These are phyloP conservation scores for Lamproptera curius DNA, from an alignment of 2,888 invertebrate species.

Conservation along the genomic window DNA sequence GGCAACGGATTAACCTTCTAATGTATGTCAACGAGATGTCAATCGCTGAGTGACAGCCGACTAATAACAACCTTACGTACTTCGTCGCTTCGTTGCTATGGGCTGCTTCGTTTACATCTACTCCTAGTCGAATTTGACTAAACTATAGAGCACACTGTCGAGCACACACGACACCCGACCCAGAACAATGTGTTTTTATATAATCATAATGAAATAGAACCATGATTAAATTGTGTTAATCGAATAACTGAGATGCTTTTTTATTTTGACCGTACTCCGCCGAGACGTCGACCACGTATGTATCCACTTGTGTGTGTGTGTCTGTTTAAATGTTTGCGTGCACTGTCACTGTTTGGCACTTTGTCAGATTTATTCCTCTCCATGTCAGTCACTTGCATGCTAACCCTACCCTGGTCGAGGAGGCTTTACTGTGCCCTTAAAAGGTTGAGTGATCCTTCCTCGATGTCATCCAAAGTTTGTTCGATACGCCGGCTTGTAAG, in stretches of 20 bases:
- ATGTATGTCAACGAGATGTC: no score
- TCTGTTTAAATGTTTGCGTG: constrained; percentile 75
- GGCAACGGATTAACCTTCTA: no score
- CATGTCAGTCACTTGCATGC: constrained; percentile 69
- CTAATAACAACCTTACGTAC: no score
- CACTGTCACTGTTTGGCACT: constrained; percentile 72
- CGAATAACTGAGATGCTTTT: constrained; percentile 77
- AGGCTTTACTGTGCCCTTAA: constrained; percentile 33
- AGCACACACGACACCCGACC: constrained; percentile 70
- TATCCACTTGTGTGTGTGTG: constrained; percentile 75
- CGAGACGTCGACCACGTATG: constrained; percentile 77
- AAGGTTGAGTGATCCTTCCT: constrained; percentile 26
- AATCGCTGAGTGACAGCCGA: no score
- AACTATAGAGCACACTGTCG: constrained; percentile 61
- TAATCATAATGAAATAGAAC: constrained; percentile 72
- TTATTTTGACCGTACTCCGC: constrained; percentile 76
- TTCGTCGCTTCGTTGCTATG: no score
- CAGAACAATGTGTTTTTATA: constrained; percentile 76
- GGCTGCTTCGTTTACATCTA: no score
- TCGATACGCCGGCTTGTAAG: constrained; percentile 12
- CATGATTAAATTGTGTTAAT: constrained; percentile 78
- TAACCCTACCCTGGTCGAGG: constrained; percentile 49
- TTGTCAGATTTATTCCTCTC: constrained; percentile 41
- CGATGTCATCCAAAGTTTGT: constrained; percentile 16
- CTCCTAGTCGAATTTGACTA: no score